Base-by-base conservation (phyloP, 2,888 invertebrate genomes). In the Chalcis sispes region DNA sequence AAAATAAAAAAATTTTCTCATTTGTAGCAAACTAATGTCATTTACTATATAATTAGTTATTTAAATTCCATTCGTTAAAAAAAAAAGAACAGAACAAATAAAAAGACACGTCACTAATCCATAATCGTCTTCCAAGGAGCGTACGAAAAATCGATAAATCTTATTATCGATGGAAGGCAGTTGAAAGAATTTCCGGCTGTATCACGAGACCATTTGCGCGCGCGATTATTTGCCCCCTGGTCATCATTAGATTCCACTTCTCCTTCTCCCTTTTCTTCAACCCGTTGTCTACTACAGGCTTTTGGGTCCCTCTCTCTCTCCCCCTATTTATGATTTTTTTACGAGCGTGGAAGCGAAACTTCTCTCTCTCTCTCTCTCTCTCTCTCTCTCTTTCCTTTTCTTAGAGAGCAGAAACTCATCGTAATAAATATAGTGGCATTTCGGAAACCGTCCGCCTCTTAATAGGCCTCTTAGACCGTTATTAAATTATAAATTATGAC, bases 401-500 rank as follows among this genome's bases (percentile, higher is more conserved):
- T n/a, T n/a, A n/a, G 32, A 7, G 58, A 40, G 40, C 36, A 74
- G 79, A 83, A 84, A 84, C 84, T 82, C 81, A 82, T 82, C 77
- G 83, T 81, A 85, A 86, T 87, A 87, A 87, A 86, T 85, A 85
- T 82, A 81, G 81, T 80, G 82, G 82, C 83, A 83, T 85, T 86
- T 84, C 78, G 82, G 83, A 85, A 85, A 86, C 81, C 82, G 80
- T 84, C 82, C 83, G 81, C 79, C 81, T 83, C 83, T 85, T 87
- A 87, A 87, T 87, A 82, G 83, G 79, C 82, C 84, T 86, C 84
- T 86, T 86, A 86, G 84, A 78, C 83, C 82, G 84, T 86, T 86
- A 87, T 87, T 87, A 86, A 87, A 87, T 87, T 85, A 86, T 87
- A 87, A 86, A 85, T 87, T 87, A 87, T 85, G 86, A 85, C 86